Evolutionary conservation across 2,797 vertebrate genomes (phyloP), one percentile per base, ranked within the genome.

Genomic region (Micrastur ruficollis): DNA sequence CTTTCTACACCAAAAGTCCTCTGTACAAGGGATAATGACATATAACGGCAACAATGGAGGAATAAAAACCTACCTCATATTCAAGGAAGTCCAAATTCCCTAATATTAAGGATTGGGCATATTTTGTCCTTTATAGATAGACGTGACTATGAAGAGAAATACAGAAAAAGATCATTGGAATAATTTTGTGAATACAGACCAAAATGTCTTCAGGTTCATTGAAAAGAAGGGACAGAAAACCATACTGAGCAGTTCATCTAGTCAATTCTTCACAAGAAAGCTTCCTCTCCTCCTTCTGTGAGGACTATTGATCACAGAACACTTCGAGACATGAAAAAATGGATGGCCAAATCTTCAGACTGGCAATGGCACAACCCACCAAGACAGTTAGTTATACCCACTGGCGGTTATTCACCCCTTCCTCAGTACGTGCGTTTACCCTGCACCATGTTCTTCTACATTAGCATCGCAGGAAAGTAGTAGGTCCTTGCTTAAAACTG

Each of bases 391-490:
- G n/a, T 42, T 63, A 21, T 13, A 68, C 27, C 40, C 12, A 31
- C 10, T 59, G 38, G 14, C n/a, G 22, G 44, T 27, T 56, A 34
- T 29, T 40, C 4, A 26, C 27, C n/a, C 34, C 27, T 27, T 26
- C 16, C 10, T 52, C 40, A 15, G 34, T 12, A 22, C 0, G 0
- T 4, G 8, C 27, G 22, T 12, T 53, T 27, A 32, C 5, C 18
- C 36, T 42, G 15, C 22, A 26, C 44, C 8, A 12, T 14, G 11
- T 38, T 65, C 29, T 79, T 46, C 26, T 16, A 52, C n/a, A 12
- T 12, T 14, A 42, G 47, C n/a, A n/a, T 7, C 2, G 2, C 52
- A 56, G n/a, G 5, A 8, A 65, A 74, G 29, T 6, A 36, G 19
- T 21, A 44, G 31, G 21, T 19, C 32, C 9, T 58, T 23, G 29